These are phyloP conservation scores for Drosophila bipectinata DNA, from an alignment of 1,140 invertebrate genomes.

Conservation along the genomic window DNA sequence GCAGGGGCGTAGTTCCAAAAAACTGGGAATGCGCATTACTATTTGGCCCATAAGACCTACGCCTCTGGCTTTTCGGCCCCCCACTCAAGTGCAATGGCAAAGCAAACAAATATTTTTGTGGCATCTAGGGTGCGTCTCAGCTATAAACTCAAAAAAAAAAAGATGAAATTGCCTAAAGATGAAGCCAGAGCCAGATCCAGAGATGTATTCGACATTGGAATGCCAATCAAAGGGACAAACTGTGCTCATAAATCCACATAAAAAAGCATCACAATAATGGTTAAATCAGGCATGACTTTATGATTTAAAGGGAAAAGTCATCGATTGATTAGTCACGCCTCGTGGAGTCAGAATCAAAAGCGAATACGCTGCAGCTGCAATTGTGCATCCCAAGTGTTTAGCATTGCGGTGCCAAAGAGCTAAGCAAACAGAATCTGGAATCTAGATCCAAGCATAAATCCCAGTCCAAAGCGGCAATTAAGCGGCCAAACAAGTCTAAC, in stretches of 20 bases:
- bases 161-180: slow-evolving; percentile 21
- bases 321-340: slow-evolving; percentile 56
- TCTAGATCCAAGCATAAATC: slow-evolving; percentile 23
- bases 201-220: slow-evolving; percentile 48
- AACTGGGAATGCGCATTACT: slow-evolving; percentile 9
- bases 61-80: slow-evolving; percentile 8
- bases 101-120: slow-evolving; percentile 22
- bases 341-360: background rate
- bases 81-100: slow-evolving; percentile 51
- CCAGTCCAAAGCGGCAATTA: slow-evolving; percentile 36
- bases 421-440: slow-evolving; percentile 35
- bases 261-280: background rate
- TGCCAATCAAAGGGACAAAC: slow-evolving; percentile 43
- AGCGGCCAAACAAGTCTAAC: slow-evolving; percentile 33
- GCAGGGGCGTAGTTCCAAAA: background rate
- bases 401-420: slow-evolving; percentile 46
- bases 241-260: slow-evolving; percentile 20
- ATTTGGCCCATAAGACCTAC: slow-evolving; percentile 13
- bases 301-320: slow-evolving; percentile 2
- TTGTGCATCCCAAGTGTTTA: slow-evolving; percentile 49
- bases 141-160: slow-evolving; percentile 29
- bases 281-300: slow-evolving; percentile 35
- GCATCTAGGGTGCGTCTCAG: slow-evolving; percentile 19
- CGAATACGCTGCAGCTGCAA: slow-evolving; percentile 20
- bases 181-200: slow-evolving; percentile 3